A percentile compares a stretch with the other conserved stretches of the same genome.
These are phyloP conservation scores for Dolichallabes microphthalmus DNA, from an alignment of 2,113 vertebrate species.

Conservation along the genomic window DNA sequence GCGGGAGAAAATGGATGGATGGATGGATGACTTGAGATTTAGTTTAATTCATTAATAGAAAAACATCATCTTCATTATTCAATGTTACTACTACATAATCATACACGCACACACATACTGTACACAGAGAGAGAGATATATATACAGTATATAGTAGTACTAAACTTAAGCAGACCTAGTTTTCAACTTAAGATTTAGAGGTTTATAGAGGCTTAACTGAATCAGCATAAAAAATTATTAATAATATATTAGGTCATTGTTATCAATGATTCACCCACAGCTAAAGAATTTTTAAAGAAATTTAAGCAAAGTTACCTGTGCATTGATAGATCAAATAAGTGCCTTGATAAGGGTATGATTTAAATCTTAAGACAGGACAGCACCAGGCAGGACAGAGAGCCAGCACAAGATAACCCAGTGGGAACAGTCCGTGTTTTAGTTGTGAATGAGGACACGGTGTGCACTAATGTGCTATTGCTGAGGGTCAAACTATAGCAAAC, in stretches of 20 bases:
- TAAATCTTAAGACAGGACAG: background rate
- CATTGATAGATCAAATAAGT: too few species aligned
- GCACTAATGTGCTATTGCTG: slow-evolving; percentile 1
- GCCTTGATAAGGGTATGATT: background rate
- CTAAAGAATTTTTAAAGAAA: too few species aligned
- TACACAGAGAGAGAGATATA: too few species aligned
- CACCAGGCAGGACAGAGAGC: background rate
- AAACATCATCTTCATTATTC: background rate
- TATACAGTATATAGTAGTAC: background rate
- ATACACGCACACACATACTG: background rate
- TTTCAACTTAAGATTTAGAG: too few species aligned
- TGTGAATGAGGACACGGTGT: slow-evolving; percentile 18
- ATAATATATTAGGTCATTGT: too few species aligned
- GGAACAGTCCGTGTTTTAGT: slow-evolving; percentile 27
- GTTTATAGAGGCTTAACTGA: too few species aligned
- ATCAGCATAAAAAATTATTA: too few species aligned
- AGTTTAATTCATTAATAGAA: background rate
- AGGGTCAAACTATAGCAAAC: slow-evolving; percentile 32
- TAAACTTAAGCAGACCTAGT: background rate
- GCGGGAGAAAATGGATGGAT: too few species aligned
- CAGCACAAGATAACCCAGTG: slow-evolving; percentile 32
- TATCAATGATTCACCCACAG: too few species aligned
- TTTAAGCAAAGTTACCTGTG: too few species aligned
- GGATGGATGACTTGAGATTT: background rate
- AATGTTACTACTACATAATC: background rate